Evolutionary conservation across 2,888 invertebrate species (phyloP), one percentile per base, ranked within the genome.

Genomic region (Pedicia rivosa): DNA sequence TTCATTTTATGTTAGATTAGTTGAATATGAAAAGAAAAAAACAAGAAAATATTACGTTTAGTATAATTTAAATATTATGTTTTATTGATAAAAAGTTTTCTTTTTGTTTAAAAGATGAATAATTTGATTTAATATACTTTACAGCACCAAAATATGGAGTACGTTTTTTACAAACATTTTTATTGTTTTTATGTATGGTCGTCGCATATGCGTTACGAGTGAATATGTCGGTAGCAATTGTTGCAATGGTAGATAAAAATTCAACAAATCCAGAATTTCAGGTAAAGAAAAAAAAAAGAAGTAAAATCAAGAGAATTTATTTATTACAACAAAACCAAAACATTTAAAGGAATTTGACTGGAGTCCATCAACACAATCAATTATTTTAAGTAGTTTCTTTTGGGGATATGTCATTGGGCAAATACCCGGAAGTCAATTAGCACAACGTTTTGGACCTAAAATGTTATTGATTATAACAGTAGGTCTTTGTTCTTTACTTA

Each of bases 381-480:
- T 65, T 5, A 57, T 77, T 2, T 50, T 76, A 9, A 73, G 75
- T 26, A 70, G 78, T 1, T 79, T 77, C 48, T 74, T 78, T 47
- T 71, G 75, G 59, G 79, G 79, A 2, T 78, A 78, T 48, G 66
- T 74, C 0, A 24, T 74, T 2, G 67, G 68, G 42, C 64, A 70
- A 45, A 56, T 78, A n/a, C 75, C 76, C 0, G 70, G 72, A 0
- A 80, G 81, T 1, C 68, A 74, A 42, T 51, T 86, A 37, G 77
- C 80, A 0, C 76, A 76, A 42, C 66, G 65, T 25, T 74, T 76
- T 51, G 83, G 86, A 4, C 76, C 79, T 2, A 74, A 76, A 42
- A 63, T 67, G 26, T 59, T 84, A 3, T 51, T 74, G 5, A 56
- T 66, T 1, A 52, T 59, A 0, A 70, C 77, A 0, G 57, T 78